Percentiles rank a stretch among this genome's conserved stretches.
Evolutionary conservation across 2,888 invertebrate species (phyloP).

Genomic region (Deilephila porcellus): DNA sequence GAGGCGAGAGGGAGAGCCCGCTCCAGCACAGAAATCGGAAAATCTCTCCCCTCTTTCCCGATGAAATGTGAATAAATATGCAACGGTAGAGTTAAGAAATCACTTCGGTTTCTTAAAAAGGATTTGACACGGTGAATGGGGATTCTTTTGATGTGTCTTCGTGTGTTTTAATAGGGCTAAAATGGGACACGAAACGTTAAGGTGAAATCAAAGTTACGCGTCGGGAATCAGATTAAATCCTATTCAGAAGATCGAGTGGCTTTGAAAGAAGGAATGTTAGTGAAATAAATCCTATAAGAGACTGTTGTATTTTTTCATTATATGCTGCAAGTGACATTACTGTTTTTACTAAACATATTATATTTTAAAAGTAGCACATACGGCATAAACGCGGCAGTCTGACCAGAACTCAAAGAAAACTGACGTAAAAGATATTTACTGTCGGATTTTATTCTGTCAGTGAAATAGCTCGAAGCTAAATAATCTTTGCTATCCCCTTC

Average conservation of each 20-base stretch:
- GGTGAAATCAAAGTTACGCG: background rate
- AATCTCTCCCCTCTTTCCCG: background rate
- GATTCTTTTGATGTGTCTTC: background rate
- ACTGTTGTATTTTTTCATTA: too few species aligned
- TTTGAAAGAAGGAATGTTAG: background rate
- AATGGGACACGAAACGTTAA: background rate
- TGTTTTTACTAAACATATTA: too few species aligned
- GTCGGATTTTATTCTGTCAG: too few species aligned
- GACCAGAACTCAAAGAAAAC: too few species aligned
- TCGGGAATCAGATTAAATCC: background rate
- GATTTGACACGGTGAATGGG: background rate
- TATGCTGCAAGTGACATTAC: too few species aligned
- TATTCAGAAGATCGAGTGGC: background rate
- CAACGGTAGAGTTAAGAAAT: background rate
- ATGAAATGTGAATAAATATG: slow-evolving; percentile 15
- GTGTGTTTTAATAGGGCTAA: background rate
- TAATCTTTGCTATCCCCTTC: too few species aligned
- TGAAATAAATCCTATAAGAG: too few species aligned
- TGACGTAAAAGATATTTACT: too few species aligned
- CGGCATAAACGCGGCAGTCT: too few species aligned
- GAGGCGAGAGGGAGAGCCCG: slow-evolving; percentile 11
- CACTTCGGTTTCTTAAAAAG: background rate
- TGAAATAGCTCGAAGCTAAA: too few species aligned
- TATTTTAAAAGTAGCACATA: too few species aligned
- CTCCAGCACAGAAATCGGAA: slow-evolving; percentile 1